Evolutionary conservation across 2,888 invertebrate genomes (phyloP).

Genomic region (Lasiommata megera): DNA sequence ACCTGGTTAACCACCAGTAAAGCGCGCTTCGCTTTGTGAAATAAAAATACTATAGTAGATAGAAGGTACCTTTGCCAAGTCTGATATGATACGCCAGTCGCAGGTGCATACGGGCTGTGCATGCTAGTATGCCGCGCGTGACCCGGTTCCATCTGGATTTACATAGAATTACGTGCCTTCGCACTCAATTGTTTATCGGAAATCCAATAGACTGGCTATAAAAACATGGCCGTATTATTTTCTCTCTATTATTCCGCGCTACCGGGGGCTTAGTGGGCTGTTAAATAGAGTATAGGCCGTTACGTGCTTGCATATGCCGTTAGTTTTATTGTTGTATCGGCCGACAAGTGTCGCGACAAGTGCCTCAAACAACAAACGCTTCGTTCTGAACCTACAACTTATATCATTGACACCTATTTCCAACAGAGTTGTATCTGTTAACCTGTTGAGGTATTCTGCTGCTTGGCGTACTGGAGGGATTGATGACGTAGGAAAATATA

Average conservation of each 20-base stretch:
- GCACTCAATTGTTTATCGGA: slow-evolving; percentile 39
- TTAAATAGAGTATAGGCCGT: slow-evolving; percentile 6
- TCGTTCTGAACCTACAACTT: too few relatives aligned
- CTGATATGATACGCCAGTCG: slow-evolving; percentile 20
- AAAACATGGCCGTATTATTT: slow-evolving; percentile 6
- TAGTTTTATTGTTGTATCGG: background rate
- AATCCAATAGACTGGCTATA: slow-evolving; percentile 21
- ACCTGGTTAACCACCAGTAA: too few relatives aligned
- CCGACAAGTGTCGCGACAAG: too few relatives aligned
- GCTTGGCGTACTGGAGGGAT: too few relatives aligned
- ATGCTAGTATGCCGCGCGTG: slow-evolving; percentile 28
- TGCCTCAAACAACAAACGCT: too few relatives aligned
- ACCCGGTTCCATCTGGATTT: slow-evolving; percentile 34
- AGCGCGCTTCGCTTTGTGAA: too few relatives aligned
- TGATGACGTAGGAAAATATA: too few relatives aligned
- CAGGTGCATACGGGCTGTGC: slow-evolving; percentile 42
- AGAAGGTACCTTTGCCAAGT: too few relatives aligned
- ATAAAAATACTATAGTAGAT: too few relatives aligned
- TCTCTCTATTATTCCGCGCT: slow-evolving; percentile 4
- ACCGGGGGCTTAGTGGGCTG: background rate
- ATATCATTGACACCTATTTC: too few relatives aligned
- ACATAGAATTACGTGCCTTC: slow-evolving; percentile 39
- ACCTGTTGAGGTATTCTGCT: too few relatives aligned
- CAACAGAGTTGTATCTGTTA: too few relatives aligned
- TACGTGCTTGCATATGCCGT: background rate